phyloP scores from a whole-genome alignment of 1,140 invertebrate species.

The Papilio glaucus region DNA sequence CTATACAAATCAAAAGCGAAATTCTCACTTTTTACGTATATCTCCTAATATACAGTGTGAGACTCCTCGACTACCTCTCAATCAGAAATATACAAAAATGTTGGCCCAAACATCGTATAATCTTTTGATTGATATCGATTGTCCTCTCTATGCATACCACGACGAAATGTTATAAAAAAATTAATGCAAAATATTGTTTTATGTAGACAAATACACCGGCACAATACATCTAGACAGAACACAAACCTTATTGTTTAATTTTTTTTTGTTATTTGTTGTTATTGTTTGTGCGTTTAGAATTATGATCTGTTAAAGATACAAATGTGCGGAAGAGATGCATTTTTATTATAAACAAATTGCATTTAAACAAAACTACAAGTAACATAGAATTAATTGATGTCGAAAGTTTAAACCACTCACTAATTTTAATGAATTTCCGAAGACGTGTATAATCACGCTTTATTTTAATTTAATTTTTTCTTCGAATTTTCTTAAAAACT shows the following conservation, averaged over 20 bases:
- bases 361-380: background rate
- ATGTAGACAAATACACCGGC: background rate
- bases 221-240: slow-evolving; percentile 14
- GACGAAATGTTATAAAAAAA: slow-evolving; percentile 5
- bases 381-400: background rate
- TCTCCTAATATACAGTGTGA: too few relatives aligned
- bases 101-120: too few relatives aligned
- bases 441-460: too few relatives aligned
- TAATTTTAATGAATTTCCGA: too few relatives aligned
- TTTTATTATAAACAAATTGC: slow-evolving; percentile 22
- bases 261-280: slow-evolving; percentile 35
- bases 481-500: too few relatives aligned
- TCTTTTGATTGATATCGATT: too few relatives aligned
- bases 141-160: background rate
- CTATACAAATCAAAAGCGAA: too few relatives aligned
- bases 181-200: slow-evolving; percentile 13
- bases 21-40: too few relatives aligned
- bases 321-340: slow-evolving; percentile 22
- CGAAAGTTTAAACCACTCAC: too few relatives aligned
- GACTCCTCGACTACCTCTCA: too few relatives aligned
- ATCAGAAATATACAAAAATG: too few relatives aligned
- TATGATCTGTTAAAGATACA: slow-evolving; percentile 15
- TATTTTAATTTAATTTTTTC: too few relatives aligned
- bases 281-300: slow-evolving; percentile 1
- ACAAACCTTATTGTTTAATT: slow-evolving; percentile 35